These are phyloP conservation scores for Coreius guichenoti DNA, from an alignment of 2,797 vertebrate species.

Conservation along the genomic window DNA sequence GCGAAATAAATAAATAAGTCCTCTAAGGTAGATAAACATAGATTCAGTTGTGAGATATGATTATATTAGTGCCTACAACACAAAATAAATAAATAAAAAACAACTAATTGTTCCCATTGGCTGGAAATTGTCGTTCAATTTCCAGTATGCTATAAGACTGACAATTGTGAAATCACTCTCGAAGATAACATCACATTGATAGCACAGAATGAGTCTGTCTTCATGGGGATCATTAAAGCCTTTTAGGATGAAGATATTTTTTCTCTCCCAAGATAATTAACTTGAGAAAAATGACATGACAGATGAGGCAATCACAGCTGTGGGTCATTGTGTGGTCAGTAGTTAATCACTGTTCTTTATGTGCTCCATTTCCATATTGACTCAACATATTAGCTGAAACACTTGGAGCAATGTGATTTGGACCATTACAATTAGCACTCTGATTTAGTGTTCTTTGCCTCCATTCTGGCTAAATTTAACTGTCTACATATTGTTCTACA, in stretches of 20 bases:
- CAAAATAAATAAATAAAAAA: conserved; percentile 12
- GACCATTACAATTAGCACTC: conserved; percentile 27
- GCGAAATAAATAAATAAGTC: conserved; percentile 25
- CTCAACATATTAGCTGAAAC: conserved; percentile 50
- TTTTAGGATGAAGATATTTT: conserved; percentile 41
- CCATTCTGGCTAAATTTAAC: not conserved
- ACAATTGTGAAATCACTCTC: conserved; percentile 7
- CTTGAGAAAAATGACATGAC: conserved; percentile 48
- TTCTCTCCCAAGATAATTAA: conserved; percentile 52
- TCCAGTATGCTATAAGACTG: conserved; percentile 18
- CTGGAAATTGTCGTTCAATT: conserved; percentile 35
- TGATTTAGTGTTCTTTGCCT: conserved; percentile 18
- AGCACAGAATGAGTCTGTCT: conserved; percentile 22
- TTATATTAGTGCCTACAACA: not conserved
- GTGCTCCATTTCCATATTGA: conserved; percentile 50
- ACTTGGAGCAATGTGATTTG: conserved; percentile 40
- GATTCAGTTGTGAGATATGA: conserved; percentile 14
- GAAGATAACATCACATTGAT: conserved; percentile 20
- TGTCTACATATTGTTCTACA: not conserved
- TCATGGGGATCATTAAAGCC: conserved; percentile 26
- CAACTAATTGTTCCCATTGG: conserved; percentile 19
- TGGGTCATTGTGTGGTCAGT: conserved; percentile 58
- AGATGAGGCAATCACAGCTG: conserved; percentile 53
- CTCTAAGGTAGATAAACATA: conserved; percentile 10
- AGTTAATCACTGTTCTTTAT: conserved; percentile 58